phyloP scores from a whole-genome alignment of 2,113 vertebrate species.

The Plecotus auritus region DNA sequence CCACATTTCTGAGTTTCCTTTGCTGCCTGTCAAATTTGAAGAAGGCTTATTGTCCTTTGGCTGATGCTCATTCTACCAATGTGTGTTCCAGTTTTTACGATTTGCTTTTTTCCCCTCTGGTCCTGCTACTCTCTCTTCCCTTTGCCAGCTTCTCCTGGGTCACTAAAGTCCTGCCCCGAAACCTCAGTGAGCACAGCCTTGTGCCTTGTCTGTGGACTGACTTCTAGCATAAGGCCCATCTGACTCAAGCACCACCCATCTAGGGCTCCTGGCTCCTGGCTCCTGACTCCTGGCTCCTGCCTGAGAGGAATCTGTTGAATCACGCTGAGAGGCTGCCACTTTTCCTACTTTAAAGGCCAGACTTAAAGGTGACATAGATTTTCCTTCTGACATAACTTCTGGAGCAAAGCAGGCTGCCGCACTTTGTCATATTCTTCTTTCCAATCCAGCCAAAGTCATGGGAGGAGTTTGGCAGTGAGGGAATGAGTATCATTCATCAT shows the following conservation, averaged over 20 bases:
- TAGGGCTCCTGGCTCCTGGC: neutral
- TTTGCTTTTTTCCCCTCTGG: neutral
- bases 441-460: neutral
- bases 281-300: neutral
- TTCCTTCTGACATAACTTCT: neutral
- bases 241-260: neutral
- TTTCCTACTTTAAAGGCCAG: neutral
- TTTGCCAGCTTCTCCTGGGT: neutral
- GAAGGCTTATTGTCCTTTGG: neutral
- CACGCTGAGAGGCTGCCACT: neutral
- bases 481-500: neutral
- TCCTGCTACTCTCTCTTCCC: no score
- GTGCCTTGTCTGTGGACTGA: neutral
- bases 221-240: neutral
- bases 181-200: neutral
- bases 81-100: neutral
- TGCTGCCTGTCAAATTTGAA: neutral
- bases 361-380: neutral
- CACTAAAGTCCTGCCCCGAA: neutral
- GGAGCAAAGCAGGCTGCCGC: neutral
- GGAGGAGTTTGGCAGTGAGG: neutral
- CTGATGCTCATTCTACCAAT: neutral
- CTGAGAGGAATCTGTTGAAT: neutral
- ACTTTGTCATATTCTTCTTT: slow-evolving; percentile 3
- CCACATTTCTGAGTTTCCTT: neutral